Evolutionary conservation across 2,797 vertebrate species (phyloP), one percentile per base, ranked within the genome.

Genomic region (Rhabdophis nuchalis): DNA sequence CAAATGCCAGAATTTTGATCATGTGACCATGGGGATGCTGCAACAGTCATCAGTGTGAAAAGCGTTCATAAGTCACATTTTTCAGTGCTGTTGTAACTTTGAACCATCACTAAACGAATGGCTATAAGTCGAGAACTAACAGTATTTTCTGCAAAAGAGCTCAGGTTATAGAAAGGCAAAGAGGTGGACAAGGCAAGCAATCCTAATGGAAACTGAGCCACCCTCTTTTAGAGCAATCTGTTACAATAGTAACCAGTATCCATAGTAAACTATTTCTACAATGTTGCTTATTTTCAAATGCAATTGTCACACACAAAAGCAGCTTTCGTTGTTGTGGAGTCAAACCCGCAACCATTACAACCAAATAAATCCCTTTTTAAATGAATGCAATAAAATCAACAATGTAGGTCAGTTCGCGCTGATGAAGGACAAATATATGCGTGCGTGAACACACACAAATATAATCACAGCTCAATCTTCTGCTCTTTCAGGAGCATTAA

Each of bases 371-470:
- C 12, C 32, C 32, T 32, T 85, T 88, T 85, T 52, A 46, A 53
- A 64, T 56, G 27, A 91, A 88, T 61, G 68, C 46, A 88, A 90
- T 61, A 57, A 88, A 88, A 64, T 88, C 57, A 56, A 27, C 18
- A 85, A 87, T 93, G 58, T 88, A 50, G 92, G 92, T 60, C 89
- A 87, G 25, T 85, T 88, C 11, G 86, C 85, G 61, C 14, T 85
- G n/a, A 61, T 41, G 87, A 87, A 52, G 41, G 64, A 77, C 89
- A 90, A 68, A 86, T 68, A 54, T 36, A 10, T 27, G 7, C 32
- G 54, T 53, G 41, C 54, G 25, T 29, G 14, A 57, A 52, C 56
- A 54, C n/a, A 85, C 46, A 85, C 58, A 27, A 58, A 60, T 56
- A 85, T 1, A 23, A 50, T 56, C 36, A 57, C 36, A 57, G 64